Evolutionary conservation across 2,888 invertebrate species (phyloP).

Genomic region (Archips crataeganus): DNA sequence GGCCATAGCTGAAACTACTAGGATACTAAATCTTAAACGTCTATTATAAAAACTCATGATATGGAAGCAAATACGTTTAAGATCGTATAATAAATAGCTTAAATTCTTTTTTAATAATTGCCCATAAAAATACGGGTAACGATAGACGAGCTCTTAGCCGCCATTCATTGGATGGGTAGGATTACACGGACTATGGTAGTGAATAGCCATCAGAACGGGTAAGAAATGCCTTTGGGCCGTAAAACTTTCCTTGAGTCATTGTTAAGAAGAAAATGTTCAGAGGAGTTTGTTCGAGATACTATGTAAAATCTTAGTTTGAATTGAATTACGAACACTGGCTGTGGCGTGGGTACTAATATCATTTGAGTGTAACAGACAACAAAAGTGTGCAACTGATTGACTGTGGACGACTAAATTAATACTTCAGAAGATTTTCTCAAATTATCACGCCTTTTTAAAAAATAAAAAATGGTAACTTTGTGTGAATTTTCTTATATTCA

Average conservation of each 20-base stretch:
- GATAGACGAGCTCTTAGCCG: neutral
- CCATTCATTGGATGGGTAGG: constrained; percentile 18
- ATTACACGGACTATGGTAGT: constrained; percentile 26
- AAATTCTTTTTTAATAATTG: neutral
- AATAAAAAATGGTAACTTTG: too few species aligned
- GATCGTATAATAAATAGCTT: too few species aligned
- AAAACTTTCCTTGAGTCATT: constrained; percentile 11
- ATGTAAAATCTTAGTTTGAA: neutral
- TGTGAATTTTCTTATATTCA: too few species aligned
- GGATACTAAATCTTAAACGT: too few species aligned
- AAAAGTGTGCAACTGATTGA: neutral
- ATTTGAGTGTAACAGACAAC: too few species aligned
- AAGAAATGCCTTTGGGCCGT: constrained; percentile 8
- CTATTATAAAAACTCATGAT: too few species aligned
- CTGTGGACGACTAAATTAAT: neutral
- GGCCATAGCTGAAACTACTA: too few species aligned
- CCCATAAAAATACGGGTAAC: constrained; percentile 10
- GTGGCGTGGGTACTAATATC: neutral
- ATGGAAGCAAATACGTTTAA: too few species aligned
- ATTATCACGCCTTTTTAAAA: too few species aligned
- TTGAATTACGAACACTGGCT: neutral
- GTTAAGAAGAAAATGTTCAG: neutral
- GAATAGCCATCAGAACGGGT: constrained; percentile 23
- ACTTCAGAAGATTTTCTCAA: neutral
- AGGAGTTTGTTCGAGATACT: neutral